These are phyloP conservation scores for Calonectris borealis DNA, from an alignment of 2,113 vertebrate genomes.

Conservation along the genomic window DNA sequence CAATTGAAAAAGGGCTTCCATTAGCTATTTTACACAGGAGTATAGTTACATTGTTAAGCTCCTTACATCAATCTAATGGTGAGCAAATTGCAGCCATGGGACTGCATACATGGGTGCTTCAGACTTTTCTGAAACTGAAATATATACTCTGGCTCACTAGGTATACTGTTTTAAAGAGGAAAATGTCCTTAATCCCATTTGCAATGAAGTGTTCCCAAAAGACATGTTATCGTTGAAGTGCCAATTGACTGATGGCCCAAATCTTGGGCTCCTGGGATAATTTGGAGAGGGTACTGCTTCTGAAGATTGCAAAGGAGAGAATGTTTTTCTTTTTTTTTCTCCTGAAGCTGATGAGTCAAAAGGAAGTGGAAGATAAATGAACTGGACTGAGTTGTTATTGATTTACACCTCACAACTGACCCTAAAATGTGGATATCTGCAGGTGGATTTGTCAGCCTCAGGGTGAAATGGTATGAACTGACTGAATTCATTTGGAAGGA, in stretches of 20 bases:
- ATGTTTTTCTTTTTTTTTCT: slow-evolving; percentile 1
- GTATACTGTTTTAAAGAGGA: background rate
- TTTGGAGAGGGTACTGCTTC: background rate
- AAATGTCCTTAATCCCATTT: background rate
- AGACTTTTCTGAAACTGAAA: background rate
- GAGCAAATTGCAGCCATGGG: background rate
- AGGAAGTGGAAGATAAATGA: slow-evolving; percentile 69
- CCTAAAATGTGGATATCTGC: slow-evolving; percentile 50
- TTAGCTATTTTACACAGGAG: background rate
- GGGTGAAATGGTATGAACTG: background rate
- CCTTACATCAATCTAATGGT: background rate
- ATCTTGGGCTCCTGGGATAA: slow-evolving; percentile 3
- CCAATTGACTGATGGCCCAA: slow-evolving; percentile 20
- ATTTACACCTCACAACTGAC: slow-evolving; percentile 64
- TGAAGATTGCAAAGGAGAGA: slow-evolving; percentile 17
- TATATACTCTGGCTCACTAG: background rate
- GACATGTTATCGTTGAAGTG: slow-evolving; percentile 21
- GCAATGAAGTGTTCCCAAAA: slow-evolving; percentile 6
- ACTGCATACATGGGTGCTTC: background rate
- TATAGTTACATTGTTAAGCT: background rate
- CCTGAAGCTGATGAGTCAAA: slow-evolving; percentile 33
- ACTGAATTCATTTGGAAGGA: background rate
- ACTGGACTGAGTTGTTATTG: slow-evolving; percentile 54
- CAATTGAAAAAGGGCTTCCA: background rate
- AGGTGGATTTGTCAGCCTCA: background rate